Percentiles rank a stretch among this genome's conserved stretches.
phyloP scores from a whole-genome alignment of 2,888 invertebrate genomes.

The Latrodectus elegans region DNA sequence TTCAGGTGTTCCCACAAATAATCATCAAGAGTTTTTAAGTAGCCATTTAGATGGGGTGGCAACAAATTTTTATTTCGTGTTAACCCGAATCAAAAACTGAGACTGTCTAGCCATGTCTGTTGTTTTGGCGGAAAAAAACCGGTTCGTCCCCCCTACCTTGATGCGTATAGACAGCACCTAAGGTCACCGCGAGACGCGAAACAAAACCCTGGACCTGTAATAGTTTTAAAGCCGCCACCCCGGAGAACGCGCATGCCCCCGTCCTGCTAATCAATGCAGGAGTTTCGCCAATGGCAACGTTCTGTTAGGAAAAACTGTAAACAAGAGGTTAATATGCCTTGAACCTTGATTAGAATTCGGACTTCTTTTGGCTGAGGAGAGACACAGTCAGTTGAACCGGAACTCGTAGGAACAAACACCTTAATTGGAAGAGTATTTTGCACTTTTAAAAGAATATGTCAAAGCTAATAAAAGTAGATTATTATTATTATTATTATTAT shows the following conservation, averaged over 20 bases:
- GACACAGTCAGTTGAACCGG: too few species aligned
- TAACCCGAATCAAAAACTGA: slow-evolving; percentile 44
- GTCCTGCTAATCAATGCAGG: background rate
- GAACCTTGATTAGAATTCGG: too few species aligned
- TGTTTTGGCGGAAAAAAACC: slow-evolving; percentile 69
- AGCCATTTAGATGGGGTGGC: slow-evolving; percentile 37
- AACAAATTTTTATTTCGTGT: slow-evolving; percentile 20
- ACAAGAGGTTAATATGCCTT: background rate
- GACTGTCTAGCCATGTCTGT: slow-evolving; percentile 49
- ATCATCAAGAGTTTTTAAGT: slow-evolving; percentile 38
- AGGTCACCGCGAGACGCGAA: slow-evolving; percentile 24
- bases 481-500: too few species aligned
- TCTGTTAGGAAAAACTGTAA: background rate
- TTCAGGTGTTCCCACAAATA: slow-evolving; percentile 20
- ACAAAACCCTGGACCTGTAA: background rate
- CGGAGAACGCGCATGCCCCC: too few species aligned
- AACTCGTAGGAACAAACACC: too few species aligned
- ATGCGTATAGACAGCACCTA: slow-evolving; percentile 13
- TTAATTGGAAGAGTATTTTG: too few species aligned
- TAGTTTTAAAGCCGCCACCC: too few species aligned
- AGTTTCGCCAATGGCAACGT: background rate
- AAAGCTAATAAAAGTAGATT: too few species aligned
- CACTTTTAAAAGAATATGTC: too few species aligned
- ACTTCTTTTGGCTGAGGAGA: too few species aligned
- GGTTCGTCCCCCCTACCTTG: slow-evolving; percentile 44